Base-by-base conservation (phyloP, 2,888 invertebrate species). In the Baccha elongata region DNA sequence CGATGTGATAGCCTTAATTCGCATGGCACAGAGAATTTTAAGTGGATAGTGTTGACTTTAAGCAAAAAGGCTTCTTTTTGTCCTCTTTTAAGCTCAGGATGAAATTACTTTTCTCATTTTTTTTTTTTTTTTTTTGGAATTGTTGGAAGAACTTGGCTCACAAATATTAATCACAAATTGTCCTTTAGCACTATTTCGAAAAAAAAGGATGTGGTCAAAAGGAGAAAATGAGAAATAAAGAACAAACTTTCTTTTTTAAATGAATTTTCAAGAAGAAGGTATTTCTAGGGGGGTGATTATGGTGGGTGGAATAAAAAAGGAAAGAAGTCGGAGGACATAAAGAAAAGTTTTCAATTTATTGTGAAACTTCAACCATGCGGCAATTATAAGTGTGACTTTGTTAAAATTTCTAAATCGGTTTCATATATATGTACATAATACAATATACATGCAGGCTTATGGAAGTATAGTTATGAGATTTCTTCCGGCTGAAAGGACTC, bases 111-210 rank as follows among this genome's bases (percentile, higher is more conserved):
- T 79, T 72, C 29, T 7, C 11, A 0, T 42, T 42, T 42, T 68
- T 53, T 48, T 13, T 44, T 46, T 35, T 53, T 55, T 15, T 53
- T 32, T 53, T 32, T 23, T 29, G 4, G 29, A 7, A 1, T 4
- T 13, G 29, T n/a, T 10, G 11, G n/a, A 17, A 55, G 13, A 58
- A 58, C 11, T 67, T 53, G 58, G 23, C 52, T 79, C 46, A 55
- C 75, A 80, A 80, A 75, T 80, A 80, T 80, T 80, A 80, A 80
- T 80, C 80, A 80, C 80, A 80, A 80, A 80, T 80, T 80, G 80
- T 80, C 80, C 75, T 65, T 64, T 48, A 74, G 75, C 69, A 71
- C 15, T 74, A 74, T 68, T 69, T 64, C 35, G 23, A 46, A 35
- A 42, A 35, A 42, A 26, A 42, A 11, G 46, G 42, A 46, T 60